These are phyloP conservation scores for Cryptotermes secundus DNA, from an alignment of 1,140 invertebrate species.

Conservation along the genomic window DNA sequence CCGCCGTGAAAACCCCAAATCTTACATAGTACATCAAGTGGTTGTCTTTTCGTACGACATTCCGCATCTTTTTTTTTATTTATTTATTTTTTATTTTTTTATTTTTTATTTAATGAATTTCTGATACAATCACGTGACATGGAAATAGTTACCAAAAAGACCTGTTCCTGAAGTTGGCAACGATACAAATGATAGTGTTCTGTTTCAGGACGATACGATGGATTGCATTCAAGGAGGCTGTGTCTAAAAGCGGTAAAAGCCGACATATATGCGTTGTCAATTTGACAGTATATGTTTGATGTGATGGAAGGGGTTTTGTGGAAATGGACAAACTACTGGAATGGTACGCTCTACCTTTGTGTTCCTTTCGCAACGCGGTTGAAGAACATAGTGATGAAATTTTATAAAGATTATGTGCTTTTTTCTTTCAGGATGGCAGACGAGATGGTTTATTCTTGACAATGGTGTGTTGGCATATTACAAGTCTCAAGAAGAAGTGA, in stretches of 20 bases:
- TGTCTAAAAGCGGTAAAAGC: neutral
- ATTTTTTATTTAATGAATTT: too few species aligned
- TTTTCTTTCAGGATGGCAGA: slow-evolving; percentile 72
- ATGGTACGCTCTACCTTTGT: slow-evolving; percentile 44
- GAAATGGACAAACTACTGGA: slow-evolving; percentile 60
- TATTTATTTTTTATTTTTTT: too few species aligned
- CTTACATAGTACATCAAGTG: too few species aligned
- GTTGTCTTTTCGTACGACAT: too few species aligned
- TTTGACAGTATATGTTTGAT: too few species aligned
- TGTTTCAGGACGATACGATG: too few species aligned
- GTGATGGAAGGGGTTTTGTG: slow-evolving; percentile 54
- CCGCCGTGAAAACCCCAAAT: too few species aligned
- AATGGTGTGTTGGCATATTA: slow-evolving; percentile 80
- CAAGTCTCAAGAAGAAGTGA: slow-evolving; percentile 78
- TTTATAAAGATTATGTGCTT: neutral
- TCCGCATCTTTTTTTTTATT: too few species aligned
- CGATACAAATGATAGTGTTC: too few species aligned
- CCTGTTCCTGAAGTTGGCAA: too few species aligned
- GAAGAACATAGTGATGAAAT: neutral
- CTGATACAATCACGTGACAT: too few species aligned
- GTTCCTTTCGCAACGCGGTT: neutral
- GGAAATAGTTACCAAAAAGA: too few species aligned
- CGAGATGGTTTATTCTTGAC: slow-evolving; percentile 80
- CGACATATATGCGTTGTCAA: neutral
- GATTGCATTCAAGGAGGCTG: neutral